Percentiles rank a stretch among this genome's conserved stretches.
phyloP scores from a whole-genome alignment of 2,888 invertebrate genomes.

The Diplolepis rosae region DNA sequence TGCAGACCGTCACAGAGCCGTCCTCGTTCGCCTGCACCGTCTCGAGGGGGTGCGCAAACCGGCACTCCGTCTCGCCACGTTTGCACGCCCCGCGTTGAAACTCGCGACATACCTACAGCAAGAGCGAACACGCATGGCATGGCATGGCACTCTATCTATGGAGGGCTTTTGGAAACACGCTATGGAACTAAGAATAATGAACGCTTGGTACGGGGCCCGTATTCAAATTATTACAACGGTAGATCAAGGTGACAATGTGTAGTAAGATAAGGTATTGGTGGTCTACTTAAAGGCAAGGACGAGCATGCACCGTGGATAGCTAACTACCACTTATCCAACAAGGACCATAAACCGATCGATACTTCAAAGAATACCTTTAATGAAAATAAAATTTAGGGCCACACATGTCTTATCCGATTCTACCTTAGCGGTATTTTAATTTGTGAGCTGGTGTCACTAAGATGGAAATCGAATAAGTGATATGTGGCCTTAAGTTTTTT shows the following conservation, averaged over 20 bases:
- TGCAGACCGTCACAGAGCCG: conserved; percentile 99
- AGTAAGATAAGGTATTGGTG: conserved; percentile 46
- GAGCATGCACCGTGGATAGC: conserved; percentile 43
- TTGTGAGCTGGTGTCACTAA: no score
- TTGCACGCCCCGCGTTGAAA: conserved; percentile 99
- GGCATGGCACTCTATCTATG: conserved; percentile 72
- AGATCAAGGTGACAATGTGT: conserved; percentile 40
- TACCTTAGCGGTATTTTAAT: no score
- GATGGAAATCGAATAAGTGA: no score
- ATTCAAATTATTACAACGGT: conserved; percentile 42
- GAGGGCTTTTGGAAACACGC: conserved; percentile 51
- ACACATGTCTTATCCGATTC: no score
- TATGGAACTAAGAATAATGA: conserved; percentile 49
- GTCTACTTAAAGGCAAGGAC: conserved; percentile 49
- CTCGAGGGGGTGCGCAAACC: conserved; percentile 98
- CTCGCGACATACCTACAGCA: conserved; percentile 96
- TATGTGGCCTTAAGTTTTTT: no score
- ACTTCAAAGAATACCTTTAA: no score
- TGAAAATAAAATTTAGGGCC: no score
- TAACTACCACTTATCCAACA: conserved; percentile 20
- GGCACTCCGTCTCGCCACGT: conserved; percentile 97
- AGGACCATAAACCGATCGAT: no score
- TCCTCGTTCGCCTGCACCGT: conserved; percentile 97
- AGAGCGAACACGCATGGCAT: conserved; percentile 75
- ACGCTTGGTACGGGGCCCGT: conserved; percentile 38